A percentile compares a stretch with the other conserved stretches of the same genome.
phyloP scores from a whole-genome alignment of 1,140 invertebrate genomes.

The Brachionus plicatilis region DNA sequence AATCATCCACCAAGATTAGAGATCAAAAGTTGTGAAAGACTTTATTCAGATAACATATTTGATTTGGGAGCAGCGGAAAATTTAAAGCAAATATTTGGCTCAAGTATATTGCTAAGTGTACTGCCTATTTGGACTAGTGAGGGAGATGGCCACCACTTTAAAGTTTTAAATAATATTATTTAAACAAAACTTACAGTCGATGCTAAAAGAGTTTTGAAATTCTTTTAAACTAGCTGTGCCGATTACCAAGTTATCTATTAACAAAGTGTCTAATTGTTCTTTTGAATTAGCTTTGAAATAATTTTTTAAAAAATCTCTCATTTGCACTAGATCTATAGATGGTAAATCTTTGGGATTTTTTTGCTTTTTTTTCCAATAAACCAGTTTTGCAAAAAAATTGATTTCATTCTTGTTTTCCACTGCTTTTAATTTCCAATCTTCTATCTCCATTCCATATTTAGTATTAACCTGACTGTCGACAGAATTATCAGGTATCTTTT shows the following conservation, averaged over 20 bases:
- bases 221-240: background rate
- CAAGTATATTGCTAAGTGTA: background rate
- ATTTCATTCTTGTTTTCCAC: background rate
- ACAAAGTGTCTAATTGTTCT: background rate
- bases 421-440: background rate
- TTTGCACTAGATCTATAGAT: background rate
- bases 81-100: background rate
- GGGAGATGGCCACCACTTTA: background rate
- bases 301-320: background rate
- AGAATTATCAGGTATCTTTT: background rate
- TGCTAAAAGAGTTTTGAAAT: background rate
- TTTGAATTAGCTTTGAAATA: background rate
- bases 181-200: background rate
- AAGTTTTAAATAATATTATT: background rate
- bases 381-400: background rate
- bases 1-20: background rate
- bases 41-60: background rate
- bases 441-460: background rate
- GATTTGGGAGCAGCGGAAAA: background rate
- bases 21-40: background rate
- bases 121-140: background rate
- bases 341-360: constrained; percentile 4
- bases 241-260: background rate
- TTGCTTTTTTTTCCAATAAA: background rate
- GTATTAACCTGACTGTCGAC: background rate